These are phyloP conservation scores for Notolepis coatsorum DNA, from an alignment of 2,797 vertebrate species.

Conservation along the genomic window DNA sequence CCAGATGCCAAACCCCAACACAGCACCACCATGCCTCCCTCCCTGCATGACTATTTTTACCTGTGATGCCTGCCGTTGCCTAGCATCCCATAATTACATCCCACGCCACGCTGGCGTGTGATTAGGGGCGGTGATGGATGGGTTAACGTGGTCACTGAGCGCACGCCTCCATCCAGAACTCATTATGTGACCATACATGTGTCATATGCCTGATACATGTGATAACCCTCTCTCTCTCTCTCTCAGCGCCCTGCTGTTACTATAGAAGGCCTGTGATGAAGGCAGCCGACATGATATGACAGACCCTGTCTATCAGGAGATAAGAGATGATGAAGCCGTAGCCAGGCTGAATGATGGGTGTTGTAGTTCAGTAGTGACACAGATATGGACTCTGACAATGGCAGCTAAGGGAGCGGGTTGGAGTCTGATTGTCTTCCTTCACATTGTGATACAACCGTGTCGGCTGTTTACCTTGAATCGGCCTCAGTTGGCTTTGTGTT, in stretches of 20 bases:
- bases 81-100: constrained; percentile 75
- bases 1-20: constrained; percentile 59
- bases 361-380: not conserved
- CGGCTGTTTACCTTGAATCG: not conserved
- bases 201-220: constrained; percentile 67
- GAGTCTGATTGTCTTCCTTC: too few species aligned
- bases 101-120: constrained; percentile 64
- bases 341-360: constrained; percentile 50
- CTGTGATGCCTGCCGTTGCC: constrained; percentile 75
- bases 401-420: too few species aligned
- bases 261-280: constrained; percentile 55
- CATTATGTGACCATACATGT: constrained; percentile 69
- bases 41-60: constrained; percentile 74
- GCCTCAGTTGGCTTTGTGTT: constrained; percentile 7
- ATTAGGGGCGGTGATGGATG: constrained; percentile 77
- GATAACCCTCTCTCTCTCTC: constrained; percentile 66
- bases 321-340: constrained; percentile 67
- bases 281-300: constrained; percentile 41
- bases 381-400: constrained; percentile 24
- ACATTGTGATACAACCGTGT: too few species aligned
- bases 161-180: constrained; percentile 64
- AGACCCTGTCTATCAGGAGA: constrained; percentile 65
- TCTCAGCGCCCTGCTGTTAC: constrained; percentile 49
- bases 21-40: constrained; percentile 58
- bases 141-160: constrained; percentile 71